A percentile compares a stretch with the other conserved stretches of the same genome.
Conservation (phyloP, 2,113 vertebrate genomes). For the Cygnus buccinator region DNA sequence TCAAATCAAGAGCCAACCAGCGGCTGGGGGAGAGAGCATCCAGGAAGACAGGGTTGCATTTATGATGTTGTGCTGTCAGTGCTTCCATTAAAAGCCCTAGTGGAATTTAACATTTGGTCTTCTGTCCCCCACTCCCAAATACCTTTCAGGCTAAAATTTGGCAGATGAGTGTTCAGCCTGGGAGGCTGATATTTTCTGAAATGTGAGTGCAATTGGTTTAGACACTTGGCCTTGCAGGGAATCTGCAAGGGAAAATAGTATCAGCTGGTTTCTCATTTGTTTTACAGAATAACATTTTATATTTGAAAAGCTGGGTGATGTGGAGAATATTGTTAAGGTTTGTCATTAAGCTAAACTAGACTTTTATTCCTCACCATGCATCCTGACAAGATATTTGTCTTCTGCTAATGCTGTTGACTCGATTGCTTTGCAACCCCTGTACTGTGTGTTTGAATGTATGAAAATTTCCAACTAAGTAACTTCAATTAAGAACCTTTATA, state of each 20-base stretch:
- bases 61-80: not conserved
- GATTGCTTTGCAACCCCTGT: not conserved
- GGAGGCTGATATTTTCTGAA: not conserved
- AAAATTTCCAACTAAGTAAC: not conserved
- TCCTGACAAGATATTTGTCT: not conserved
- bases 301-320: not conserved
- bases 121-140: not conserved
- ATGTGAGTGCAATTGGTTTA: not conserved
- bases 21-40: not conserved
- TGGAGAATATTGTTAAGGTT: not conserved
- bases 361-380: not conserved
- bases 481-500: not conserved
- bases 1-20: not conserved
- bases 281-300: not conserved
- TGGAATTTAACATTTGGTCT: not conserved
- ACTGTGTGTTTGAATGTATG: not conserved
- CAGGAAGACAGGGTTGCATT: not conserved
- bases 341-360: not conserved
- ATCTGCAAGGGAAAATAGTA: not conserved
- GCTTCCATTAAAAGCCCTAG: not conserved
- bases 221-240: not conserved
- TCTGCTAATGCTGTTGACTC: not conserved
- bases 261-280: not conserved
- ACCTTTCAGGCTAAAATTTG: constrained; percentile 5
- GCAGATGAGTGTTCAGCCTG: not conserved